Evolutionary conservation across 2,888 invertebrate species (phyloP).

Genomic region (Machimus atricapillus): DNA sequence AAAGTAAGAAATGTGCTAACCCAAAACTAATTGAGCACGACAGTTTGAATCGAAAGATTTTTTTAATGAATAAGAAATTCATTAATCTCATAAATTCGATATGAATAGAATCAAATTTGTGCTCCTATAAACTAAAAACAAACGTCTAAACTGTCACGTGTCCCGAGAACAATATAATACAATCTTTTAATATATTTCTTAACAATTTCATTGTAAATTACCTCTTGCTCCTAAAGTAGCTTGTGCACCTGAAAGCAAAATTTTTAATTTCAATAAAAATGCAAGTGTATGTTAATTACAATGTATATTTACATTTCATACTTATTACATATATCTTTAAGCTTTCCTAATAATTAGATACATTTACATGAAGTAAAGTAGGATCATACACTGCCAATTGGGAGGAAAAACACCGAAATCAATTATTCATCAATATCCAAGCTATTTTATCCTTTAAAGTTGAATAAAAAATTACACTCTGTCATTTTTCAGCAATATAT

Average conservation of each 20-base stretch:
- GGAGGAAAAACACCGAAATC: neutral
- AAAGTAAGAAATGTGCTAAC: too few relatives aligned
- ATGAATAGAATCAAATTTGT: too few relatives aligned
- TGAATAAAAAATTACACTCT: constrained; percentile 7
- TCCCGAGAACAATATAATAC: too few relatives aligned
- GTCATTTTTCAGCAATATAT: constrained; percentile 22
- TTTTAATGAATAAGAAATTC: too few relatives aligned
- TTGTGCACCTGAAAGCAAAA: neutral
- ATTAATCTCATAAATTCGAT: too few relatives aligned
- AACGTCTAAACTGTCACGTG: too few relatives aligned
- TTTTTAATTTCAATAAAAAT: neutral
- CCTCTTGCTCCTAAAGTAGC: neutral
- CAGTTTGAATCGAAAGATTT: too few relatives aligned
- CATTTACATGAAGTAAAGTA: neutral
- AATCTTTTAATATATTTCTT: neutral
- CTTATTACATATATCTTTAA: constrained; percentile 9
- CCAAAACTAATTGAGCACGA: too few relatives aligned
- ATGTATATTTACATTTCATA: constrained; percentile 15
- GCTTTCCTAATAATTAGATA: neutral
- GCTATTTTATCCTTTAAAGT: neutral
- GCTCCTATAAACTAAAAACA: too few relatives aligned
- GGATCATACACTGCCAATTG: constrained; percentile 15
- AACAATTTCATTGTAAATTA: neutral
- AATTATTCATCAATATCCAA: neutral
- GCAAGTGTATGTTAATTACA: neutral